Base-by-base conservation (phyloP, 2,113 vertebrate species). In the Neodon shergylaensis region DNA sequence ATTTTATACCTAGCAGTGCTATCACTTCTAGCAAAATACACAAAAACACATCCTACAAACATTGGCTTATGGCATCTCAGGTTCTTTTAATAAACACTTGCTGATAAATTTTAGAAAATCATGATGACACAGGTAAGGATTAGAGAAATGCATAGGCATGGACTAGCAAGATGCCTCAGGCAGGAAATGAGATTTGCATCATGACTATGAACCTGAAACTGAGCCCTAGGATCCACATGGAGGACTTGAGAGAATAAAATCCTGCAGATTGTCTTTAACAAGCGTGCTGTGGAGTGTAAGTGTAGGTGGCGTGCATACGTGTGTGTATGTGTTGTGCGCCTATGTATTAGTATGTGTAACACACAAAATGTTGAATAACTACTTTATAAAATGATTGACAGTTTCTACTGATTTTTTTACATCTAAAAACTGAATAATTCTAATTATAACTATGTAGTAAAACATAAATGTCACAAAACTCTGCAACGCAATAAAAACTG, bases 341-440 rank as follows among this genome's bases (percentile, higher is more conserved):
- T 54, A 14, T 54, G 8, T 52, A 1, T 39, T 0, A n/a, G 11
- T 61, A 3, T 58, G 1, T 83, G n/a, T 83, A 7, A 61, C 39
- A 26, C 28, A 39, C 58, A 83, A 88, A 95, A 21, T 77, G 54
- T 2, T 73, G 1, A 44, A 79, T 36, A 86, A 8, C 4, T 31
- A 85, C 72, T 89, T 73, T 39, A 84, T 47, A 88, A 88, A 88
- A 78, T 58, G 6, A 93, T 28, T 84, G 31, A 72, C 78, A 73
- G 47, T n/a, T 58, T 54, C 49, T 39, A 77, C 28, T 39, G 19
- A 92, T 73, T 94, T 86, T 4, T 47, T 95, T 79, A 91, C 91
- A 90, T 96, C 63, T 6, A 95, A 68, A 91, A 78, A 10, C 24
- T 54, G 42, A 94, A 77, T 33, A 42, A 78, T 89, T 77, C 58